Evolutionary conservation across 1,140 invertebrate species (phyloP), one percentile per base, ranked within the genome.

Genomic region (Drosophila erecta): DNA sequence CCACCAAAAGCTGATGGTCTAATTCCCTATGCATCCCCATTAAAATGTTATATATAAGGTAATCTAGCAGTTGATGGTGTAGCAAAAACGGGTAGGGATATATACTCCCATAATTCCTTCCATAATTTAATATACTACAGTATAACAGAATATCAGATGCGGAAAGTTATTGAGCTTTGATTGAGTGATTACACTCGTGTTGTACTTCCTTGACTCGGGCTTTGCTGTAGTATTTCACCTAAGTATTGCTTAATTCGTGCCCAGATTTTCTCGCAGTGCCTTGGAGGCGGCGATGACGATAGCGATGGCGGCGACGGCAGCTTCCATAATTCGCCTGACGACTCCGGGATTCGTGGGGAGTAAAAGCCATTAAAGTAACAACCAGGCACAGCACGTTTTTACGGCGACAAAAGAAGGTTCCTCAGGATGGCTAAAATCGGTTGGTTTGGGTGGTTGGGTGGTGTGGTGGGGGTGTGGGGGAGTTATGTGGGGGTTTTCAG

Each of bases 341-440:
- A 65, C 74, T 66, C 78, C 61, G 70, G 65, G 65, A 81, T 79
- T 87, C 84, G 83, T 86, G 83, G 83, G 83, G 83, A 86, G 83
- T 83, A 87, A 83, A 86, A 79, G 83, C 83, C 83, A 86, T 86
- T 86, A 86, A 86, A 86, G 83, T 86, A 86, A 86, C 83, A 86
- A 86, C 84, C 83, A 86, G 83, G 83, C 83, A 86, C 83, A 86
- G 83, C 83, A 86, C 83, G 83, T 86, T 86, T 86, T 86, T 87
- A 86, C 83, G 83, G 83, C 66, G 66, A 70, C 66, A 70, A 70
- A 70, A 70, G 66, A 70, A 70, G 64, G 66, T 70, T 70, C 66
- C 66, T 70, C 57, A 49, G 69, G 67, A 71, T 70, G 62, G 76
- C 64, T 67, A 27, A 20, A 51, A 65, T 37, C 27, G 27, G 40